Conservation (phyloP, 2,888 invertebrate genomes). For the Aplocera efformata region DNA sequence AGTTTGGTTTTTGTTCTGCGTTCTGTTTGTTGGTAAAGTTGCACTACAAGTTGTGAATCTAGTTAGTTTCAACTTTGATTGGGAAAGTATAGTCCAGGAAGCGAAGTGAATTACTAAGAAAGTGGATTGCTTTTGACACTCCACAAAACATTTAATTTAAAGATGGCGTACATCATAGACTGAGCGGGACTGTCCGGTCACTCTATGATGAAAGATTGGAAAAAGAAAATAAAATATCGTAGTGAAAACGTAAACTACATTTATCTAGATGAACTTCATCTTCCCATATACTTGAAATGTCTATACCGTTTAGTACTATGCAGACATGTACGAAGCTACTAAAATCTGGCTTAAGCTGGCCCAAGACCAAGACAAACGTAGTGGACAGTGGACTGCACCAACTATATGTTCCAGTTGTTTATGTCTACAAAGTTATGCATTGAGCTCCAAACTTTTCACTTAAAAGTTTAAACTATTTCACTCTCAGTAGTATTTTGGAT, state of each 20-base stretch:
- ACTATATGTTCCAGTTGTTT: slow-evolving; percentile 20
- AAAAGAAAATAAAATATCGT: too few species aligned
- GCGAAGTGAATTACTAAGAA: neutral
- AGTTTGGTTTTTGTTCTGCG: neutral
- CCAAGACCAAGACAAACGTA: slow-evolving; percentile 31
- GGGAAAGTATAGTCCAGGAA: neutral
- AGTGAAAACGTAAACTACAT: too few species aligned
- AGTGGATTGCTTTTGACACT: too few species aligned
- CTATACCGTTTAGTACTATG: slow-evolving; percentile 19
- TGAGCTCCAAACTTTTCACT: slow-evolving; percentile 16
- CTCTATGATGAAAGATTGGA: too few species aligned
- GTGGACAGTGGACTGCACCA: slow-evolving; percentile 16
- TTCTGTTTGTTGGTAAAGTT: neutral
- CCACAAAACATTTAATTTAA: too few species aligned
- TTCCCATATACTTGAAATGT: slow-evolving; percentile 14
- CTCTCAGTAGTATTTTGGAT: neutral
- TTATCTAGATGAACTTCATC: slow-evolving; percentile 11
- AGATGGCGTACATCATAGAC: too few species aligned
- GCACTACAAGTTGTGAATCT: neutral
- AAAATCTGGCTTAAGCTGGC: slow-evolving; percentile 27
- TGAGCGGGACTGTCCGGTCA: too few species aligned
- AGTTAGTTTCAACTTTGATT: slow-evolving; percentile 6
- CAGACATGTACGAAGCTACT: slow-evolving; percentile 18
- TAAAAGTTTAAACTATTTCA: slow-evolving; percentile 6
- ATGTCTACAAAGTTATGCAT: slow-evolving; percentile 18